Base-by-base conservation (phyloP, 2,113 vertebrate genomes). In the Bagarius yarrelli region DNA sequence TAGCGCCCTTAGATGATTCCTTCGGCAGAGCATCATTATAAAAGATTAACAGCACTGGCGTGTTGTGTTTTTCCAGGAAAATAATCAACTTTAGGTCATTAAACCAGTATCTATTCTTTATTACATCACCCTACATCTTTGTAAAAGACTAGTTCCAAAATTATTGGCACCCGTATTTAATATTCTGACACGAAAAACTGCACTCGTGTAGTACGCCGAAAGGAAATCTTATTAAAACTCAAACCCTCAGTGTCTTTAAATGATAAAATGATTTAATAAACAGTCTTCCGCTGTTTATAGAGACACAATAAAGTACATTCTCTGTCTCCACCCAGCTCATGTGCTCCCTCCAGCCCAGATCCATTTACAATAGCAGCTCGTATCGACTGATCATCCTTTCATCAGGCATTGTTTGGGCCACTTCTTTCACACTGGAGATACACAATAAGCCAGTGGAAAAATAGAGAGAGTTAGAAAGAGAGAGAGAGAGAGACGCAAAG, bases 371-470 rank as follows among this genome's bases (percentile, higher is more conserved):
- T 78, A 64, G 23, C 70, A 69, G 44, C 78, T 59, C 79, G 32
- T 81, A 81, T 81, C 69, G 79, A 81, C 71, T 83, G 84, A 82
- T 61, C 79, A 78, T 80, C 77, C 77, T 85, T 85, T 81, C 74
- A 77, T 85, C 81, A 81, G 59, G 66, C 78, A 81, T 83, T 85
- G 81, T 85, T 83, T 76, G 84, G 64, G 50, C 60, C 70, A 78
- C 61, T 73, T 80, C 84, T 85, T 78, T 83, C 78, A 86, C 63
- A 75, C 82, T 60, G 71, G 78, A 71, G 73, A 80, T 76, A 80
- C 83, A 72, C 79, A 86, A 81, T 83, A 80, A 86, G 80, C 59
- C 66, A 16, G 44, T 78, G 53, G 71, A 53, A 64, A 86, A 50
- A 76, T 19, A 11, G 44, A 73, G 50, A 85, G 64, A 76, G 6